These are phyloP conservation scores for Canis aureus DNA, from an alignment of 2,113 vertebrate species.

Conservation along the genomic window DNA sequence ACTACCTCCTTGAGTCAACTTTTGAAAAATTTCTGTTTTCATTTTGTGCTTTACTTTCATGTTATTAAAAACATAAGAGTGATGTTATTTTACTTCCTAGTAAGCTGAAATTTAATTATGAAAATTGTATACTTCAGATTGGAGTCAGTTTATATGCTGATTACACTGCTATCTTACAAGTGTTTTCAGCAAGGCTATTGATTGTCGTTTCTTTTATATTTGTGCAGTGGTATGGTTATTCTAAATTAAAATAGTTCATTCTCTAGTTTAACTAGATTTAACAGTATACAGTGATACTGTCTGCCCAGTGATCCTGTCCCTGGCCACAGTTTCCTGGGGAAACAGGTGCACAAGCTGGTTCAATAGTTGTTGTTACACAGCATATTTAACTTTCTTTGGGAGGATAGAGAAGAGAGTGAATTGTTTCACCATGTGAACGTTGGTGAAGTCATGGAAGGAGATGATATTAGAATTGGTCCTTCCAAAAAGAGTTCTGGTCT, in stretches of 20 bases:
- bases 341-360: neutral
- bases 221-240: slow-evolving; percentile 12
- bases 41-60: slow-evolving; percentile 43
- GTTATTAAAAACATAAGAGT: slow-evolving; percentile 20
- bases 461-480: neutral
- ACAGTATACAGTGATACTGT: slow-evolving; percentile 22
- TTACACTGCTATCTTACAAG: neutral
- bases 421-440: neutral
- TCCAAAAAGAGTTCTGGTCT: neutral
- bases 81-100: slow-evolving; percentile 39
- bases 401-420: slow-evolving; percentile 15
- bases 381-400: slow-evolving; percentile 21
- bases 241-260: slow-evolving; percentile 34
- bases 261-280: slow-evolving; percentile 36
- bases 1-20: neutral
- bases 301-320: neutral
- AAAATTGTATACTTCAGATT: slow-evolving; percentile 43
- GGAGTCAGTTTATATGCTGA: slow-evolving; percentile 37
- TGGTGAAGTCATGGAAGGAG: neutral
- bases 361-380: slow-evolving; percentile 25
- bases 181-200: slow-evolving; percentile 45
- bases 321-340: neutral
- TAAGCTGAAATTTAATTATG: slow-evolving; percentile 55
- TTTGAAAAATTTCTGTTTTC: neutral
- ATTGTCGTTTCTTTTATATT: slow-evolving; percentile 37